A percentile compares a stretch with the other conserved stretches of the same genome.
Conservation (phyloP, 2,888 invertebrate species). For the Automeris io region DNA sequence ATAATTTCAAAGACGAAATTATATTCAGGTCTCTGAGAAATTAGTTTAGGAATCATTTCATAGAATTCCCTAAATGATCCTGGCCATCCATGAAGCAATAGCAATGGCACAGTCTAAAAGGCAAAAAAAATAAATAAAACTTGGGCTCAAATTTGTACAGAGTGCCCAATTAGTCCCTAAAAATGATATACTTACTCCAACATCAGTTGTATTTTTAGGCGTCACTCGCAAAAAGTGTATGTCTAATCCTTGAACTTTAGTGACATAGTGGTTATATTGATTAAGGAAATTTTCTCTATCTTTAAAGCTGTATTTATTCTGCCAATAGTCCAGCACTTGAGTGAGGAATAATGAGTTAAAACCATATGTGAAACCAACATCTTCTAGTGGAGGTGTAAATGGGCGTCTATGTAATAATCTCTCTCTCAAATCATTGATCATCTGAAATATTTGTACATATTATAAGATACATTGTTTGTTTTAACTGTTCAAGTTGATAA, state of each 20-base stretch:
- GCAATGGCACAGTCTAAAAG: constrained; percentile 75
- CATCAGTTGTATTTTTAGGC: constrained; percentile 52
- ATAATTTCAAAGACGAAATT: constrained; percentile 83
- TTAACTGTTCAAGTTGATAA: too few relatives aligned
- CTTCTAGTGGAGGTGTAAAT: constrained; percentile 79
- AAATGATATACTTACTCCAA: constrained; percentile 33
- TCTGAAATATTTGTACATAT: too few relatives aligned
- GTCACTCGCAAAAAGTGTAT: constrained; percentile 86
- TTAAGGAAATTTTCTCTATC: constrained; percentile 84
- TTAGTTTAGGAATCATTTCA: constrained; percentile 82
- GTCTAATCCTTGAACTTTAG: constrained; percentile 83
- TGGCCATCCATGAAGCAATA: constrained; percentile 92
- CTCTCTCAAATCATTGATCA: constrained; percentile 70
- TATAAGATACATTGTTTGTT: too few relatives aligned
- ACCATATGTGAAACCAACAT: constrained; percentile 86
- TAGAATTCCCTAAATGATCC: constrained; percentile 89
- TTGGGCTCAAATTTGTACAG: background rate
- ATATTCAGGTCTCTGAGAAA: constrained; percentile 58
- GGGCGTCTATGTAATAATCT: constrained; percentile 69
- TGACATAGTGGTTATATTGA: constrained; percentile 83
- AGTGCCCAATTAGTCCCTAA: background rate
- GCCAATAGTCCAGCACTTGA: constrained; percentile 87
- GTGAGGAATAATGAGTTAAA: constrained; percentile 83
- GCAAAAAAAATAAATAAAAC: constrained; percentile 1
- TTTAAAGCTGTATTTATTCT: constrained; percentile 80